phyloP scores from a whole-genome alignment of 2,888 invertebrate genomes.

The Phalera bucephala region DNA sequence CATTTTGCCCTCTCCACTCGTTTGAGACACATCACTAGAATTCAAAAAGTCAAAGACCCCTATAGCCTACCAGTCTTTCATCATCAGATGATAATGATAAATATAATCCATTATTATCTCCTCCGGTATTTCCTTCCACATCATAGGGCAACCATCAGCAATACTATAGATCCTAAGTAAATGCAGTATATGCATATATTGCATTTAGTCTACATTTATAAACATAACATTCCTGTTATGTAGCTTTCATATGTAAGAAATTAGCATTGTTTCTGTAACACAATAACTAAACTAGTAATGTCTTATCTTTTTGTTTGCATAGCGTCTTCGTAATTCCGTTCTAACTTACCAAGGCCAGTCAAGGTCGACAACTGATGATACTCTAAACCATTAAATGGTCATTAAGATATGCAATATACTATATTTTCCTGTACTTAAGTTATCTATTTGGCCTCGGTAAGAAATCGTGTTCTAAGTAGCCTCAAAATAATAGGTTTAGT shows the following conservation, averaged over 20 bases:
- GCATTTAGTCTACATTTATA: too few relatives aligned
- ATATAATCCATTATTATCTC: too few relatives aligned
- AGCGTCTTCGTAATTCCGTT: not conserved
- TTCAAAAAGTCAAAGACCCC: too few relatives aligned
- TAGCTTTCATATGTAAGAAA: not conserved
- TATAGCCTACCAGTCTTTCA: too few relatives aligned
- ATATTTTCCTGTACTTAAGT: conserved; percentile 13
- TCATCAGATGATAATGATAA: too few relatives aligned
- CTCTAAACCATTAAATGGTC: conserved; percentile 16
- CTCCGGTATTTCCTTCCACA: too few relatives aligned
- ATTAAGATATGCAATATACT: conserved; percentile 14
- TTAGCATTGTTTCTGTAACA: not conserved
- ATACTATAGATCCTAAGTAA: too few relatives aligned
- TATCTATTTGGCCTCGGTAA: conserved; percentile 11
- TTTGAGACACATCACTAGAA: too few relatives aligned
- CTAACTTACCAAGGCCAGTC: not conserved
- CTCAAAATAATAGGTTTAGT: conserved; percentile 4
- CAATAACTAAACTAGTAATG: not conserved
- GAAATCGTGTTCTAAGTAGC: not conserved
- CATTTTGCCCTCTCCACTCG: too few relatives aligned
- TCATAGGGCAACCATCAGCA: too few relatives aligned
- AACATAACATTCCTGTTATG: not conserved
- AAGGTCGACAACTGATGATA: not conserved
- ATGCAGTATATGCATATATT: too few relatives aligned
- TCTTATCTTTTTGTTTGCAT: not conserved